Evolutionary conservation across 1,140 invertebrate genomes (phyloP).

Genomic region (Aphis craccivora): DNA sequence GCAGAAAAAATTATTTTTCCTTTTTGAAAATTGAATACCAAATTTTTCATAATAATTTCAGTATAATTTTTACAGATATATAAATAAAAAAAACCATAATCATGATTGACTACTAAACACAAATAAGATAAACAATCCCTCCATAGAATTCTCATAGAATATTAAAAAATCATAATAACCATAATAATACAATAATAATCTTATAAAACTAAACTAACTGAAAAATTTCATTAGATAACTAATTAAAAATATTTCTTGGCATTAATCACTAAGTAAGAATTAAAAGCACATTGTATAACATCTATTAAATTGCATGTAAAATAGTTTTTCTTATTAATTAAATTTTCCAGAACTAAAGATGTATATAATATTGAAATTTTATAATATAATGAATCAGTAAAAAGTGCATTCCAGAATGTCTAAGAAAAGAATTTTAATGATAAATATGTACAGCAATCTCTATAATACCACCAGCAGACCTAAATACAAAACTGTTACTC

Average conservation of each 20-base stretch:
- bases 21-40: too few relatives aligned
- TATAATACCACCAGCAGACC: not conserved
- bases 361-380: not conserved
- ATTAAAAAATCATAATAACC: too few relatives aligned
- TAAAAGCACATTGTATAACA: not conserved
- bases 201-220: too few relatives aligned
- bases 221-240: not conserved
- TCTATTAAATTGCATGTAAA: not conserved
- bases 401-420: not conserved
- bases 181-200: too few relatives aligned
- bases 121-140: not conserved
- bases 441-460: not conserved
- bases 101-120: not conserved
- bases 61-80: not conserved
- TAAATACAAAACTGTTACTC: slow-evolving; percentile 5
- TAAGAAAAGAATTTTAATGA: not conserved
- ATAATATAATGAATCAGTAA: not conserved
- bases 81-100: not conserved
- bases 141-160: too few relatives aligned
- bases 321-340: not conserved
- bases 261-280: not conserved
- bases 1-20: too few relatives aligned
- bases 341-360: not conserved
- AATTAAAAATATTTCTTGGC: not conserved
- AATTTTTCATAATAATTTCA: not conserved